These are phyloP conservation scores for Opisthocomus hoazin DNA, from an alignment of 2,113 vertebrate genomes.

Conservation along the genomic window DNA sequence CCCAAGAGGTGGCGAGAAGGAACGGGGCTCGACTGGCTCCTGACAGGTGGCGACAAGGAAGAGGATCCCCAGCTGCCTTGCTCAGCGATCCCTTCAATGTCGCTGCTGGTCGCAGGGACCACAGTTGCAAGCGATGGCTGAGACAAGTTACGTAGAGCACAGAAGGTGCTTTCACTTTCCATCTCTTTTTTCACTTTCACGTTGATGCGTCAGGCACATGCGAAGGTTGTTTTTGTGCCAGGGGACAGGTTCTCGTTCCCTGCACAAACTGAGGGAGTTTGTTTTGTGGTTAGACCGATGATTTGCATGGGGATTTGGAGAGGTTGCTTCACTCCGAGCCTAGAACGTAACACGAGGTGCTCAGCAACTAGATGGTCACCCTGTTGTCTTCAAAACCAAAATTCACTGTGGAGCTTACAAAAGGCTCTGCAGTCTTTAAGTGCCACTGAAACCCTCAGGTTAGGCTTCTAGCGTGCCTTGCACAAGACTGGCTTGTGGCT, in stretches of 20 bases:
- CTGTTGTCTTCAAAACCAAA: background rate
- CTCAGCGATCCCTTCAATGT: rapidly evolving
- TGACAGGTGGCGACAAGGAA: background rate
- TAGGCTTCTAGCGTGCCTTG: background rate
- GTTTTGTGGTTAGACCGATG: background rate
- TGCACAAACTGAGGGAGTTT: background rate
- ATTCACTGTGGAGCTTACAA: background rate
- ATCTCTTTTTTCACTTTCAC: background rate
- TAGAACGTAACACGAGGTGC: background rate
- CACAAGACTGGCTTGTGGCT: background rate
- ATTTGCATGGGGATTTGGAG: background rate
- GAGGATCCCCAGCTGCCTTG: background rate
- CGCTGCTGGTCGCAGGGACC: rapidly evolving
- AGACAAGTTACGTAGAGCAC: background rate
- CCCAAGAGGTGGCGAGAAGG: background rate
- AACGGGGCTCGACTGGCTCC: background rate
- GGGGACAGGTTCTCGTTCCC: background rate
- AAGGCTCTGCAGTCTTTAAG: background rate
- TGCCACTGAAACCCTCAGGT: background rate
- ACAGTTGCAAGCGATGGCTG: rapidly evolving
- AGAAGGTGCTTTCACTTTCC: background rate
- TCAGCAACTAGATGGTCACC: background rate
- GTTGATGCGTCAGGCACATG: rapidly evolving
- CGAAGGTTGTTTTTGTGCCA: background rate
- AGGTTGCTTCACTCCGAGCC: background rate